These are phyloP conservation scores for Eueremaeus valkanovi DNA, from an alignment of 2,888 invertebrate genomes.

Conservation along the genomic window DNA sequence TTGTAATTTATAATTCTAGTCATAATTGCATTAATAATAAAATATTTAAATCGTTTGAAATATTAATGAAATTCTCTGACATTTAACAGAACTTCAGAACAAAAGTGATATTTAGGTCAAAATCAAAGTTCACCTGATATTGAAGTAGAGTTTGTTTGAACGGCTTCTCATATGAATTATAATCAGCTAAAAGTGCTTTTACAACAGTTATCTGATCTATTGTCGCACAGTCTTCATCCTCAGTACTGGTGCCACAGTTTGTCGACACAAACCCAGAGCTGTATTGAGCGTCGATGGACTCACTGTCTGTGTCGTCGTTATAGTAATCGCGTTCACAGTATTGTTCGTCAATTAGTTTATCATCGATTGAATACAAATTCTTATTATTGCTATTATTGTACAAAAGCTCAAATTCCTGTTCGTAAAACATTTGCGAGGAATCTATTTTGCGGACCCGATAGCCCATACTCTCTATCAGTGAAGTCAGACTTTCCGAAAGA, in stretches of 20 bases:
- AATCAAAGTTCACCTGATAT: conserved; percentile 35
- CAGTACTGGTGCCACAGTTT: neutral
- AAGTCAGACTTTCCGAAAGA: conserved; percentile 8
- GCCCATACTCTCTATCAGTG: conserved; percentile 31
- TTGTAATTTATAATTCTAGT: no score
- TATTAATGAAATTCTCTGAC: no score
- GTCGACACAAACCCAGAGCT: conserved; percentile 13
- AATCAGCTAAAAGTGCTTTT: conserved; percentile 13
- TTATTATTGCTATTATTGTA: neutral
- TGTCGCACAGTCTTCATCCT: neutral
- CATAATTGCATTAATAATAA: no score
- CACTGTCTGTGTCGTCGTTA: conserved; percentile 12
- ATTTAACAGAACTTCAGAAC: no score
- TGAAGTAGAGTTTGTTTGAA: neutral
- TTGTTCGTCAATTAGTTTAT: neutral
- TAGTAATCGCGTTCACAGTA: no score
- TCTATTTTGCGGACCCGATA: conserved; percentile 34
- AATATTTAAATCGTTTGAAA: no score
- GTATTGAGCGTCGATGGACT: conserved; percentile 5
- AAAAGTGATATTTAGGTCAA: no score
- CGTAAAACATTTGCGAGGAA: conserved; percentile 12
- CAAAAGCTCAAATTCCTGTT: neutral
- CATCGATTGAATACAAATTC: neutral
- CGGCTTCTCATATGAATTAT: neutral
- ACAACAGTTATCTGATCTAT: neutral